Evolutionary conservation across 2,797 vertebrate genomes (phyloP).

Genomic region (Rhynchonycteris naso): DNA sequence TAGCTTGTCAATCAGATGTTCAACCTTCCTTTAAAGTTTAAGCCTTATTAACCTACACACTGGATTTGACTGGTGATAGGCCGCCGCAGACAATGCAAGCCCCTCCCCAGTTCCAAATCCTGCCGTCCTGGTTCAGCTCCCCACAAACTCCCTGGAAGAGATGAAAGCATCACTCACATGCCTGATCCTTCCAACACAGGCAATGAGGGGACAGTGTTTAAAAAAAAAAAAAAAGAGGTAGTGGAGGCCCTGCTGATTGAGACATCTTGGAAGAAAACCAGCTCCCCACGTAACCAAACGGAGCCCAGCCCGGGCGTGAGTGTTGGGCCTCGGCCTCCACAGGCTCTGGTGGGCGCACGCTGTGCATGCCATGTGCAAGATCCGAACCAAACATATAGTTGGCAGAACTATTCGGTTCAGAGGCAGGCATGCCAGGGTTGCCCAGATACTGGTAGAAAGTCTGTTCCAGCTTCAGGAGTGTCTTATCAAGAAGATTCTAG

Average conservation of each 20-base stretch:
- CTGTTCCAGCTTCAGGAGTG: neutral
- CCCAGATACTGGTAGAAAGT: conserved; percentile 85
- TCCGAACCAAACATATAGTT: conserved; percentile 89
- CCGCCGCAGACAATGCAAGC: conserved; percentile 88
- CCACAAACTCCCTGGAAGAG: conserved; percentile 86
- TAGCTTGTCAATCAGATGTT: conserved; percentile 90
- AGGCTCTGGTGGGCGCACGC: conserved; percentile 86
- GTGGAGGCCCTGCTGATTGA: conserved; percentile 92
- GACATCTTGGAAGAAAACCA: conserved; percentile 90
- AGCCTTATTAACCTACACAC: conserved; percentile 92
- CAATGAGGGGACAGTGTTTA: conserved; percentile 84
- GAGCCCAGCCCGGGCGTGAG: conserved; percentile 74
- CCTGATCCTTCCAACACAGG: conserved; percentile 87
- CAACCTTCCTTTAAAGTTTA: conserved; percentile 90
- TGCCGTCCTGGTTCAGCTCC: conserved; percentile 88
- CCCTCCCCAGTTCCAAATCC: conserved; percentile 90
- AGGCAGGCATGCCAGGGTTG: conserved; percentile 88
- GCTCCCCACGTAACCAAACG: conserved; percentile 75
- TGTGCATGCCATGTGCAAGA: conserved; percentile 87
- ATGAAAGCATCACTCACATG: conserved; percentile 90
- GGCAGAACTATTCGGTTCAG: conserved; percentile 87
- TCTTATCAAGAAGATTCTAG: neutral
- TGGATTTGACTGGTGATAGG: conserved; percentile 90
- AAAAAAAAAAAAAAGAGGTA: conserved; percentile 67
- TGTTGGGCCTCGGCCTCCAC: conserved; percentile 84